Percentiles rank a stretch among this genome's conserved stretches.
phyloP scores from a whole-genome alignment of 2,113 vertebrate species.

The Plotosus lineatus region DNA sequence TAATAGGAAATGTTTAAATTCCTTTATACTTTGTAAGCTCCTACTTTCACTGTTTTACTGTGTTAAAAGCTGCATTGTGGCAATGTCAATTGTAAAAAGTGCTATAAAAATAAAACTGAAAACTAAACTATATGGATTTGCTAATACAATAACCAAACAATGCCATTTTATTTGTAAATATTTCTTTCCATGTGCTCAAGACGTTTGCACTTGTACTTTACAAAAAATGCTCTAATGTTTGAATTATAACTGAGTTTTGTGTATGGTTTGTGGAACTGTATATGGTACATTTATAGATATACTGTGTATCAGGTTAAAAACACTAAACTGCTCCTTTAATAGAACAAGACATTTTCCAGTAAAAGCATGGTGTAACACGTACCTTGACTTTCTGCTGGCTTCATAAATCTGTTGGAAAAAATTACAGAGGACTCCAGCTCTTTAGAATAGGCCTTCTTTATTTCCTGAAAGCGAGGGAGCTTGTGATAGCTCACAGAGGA shows the following conservation, averaged over 20 bases:
- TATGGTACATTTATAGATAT: not conserved
- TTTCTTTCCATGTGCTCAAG: too few relatives aligned
- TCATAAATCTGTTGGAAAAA: constrained; percentile 78
- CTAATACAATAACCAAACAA: too few relatives aligned
- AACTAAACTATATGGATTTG: too few relatives aligned
- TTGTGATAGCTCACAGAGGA: constrained; percentile 74
- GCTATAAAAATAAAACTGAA: too few relatives aligned
- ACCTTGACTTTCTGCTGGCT: constrained; percentile 69
- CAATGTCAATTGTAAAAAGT: too few relatives aligned
- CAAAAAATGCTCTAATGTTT: not conserved
- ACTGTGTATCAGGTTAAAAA: not conserved
- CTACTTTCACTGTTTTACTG: too few relatives aligned
- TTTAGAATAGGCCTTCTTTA: constrained; percentile 71
- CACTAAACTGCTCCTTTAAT: not conserved
- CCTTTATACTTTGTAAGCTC: too few relatives aligned
- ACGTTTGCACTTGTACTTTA: not conserved
- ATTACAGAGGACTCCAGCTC: constrained; percentile 77
- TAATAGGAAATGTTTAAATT: too few relatives aligned
- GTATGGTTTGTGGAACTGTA: not conserved
- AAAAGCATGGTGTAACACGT: not conserved
- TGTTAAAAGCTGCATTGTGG: too few relatives aligned
- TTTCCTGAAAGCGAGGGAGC: constrained; percentile 73
- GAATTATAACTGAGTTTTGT: not conserved
- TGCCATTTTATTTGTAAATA: too few relatives aligned
- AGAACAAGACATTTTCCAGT: not conserved